Evolutionary conservation across 53 echinoderm and acorn worm species (phyloP), one percentile per base, ranked within the genome.

Genomic region (Actinopyga echinites): DNA sequence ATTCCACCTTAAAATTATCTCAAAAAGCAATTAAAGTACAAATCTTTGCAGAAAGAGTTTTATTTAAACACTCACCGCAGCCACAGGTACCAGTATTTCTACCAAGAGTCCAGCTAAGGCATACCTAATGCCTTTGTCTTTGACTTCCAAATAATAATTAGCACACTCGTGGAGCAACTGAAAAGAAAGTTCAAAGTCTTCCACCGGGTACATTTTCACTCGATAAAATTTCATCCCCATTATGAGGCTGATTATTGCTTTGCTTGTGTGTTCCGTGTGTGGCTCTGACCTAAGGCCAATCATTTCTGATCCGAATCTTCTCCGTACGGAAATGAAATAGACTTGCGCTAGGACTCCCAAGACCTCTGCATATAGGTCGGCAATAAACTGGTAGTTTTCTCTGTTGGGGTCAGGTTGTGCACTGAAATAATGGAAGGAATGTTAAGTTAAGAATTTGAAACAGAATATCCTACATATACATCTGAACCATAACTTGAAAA

Each of bases 211-310:
- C 94, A 95, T 95, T 83, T 94, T 94, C 53, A 99, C 99, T 5
- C 99, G 86, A 86, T 99, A 99, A 85, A 99, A 99, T 86, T 99
- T 99, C 83, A 99, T 87, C 29, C 99, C 97, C 97, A 95, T 95
- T 69, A 99, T 95, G n/a, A 99, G 75, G 73, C 99, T 99, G 74
- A 99, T 92, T 67, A 99, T 99, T 23, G 92, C 93, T 84, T 95
- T 91, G 57, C 91, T 90, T 32, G 94, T 95, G 69, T 95, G 90
- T 21, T 95, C 94, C 43, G 92, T 99, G 82, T 92, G 92, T 5
- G 99, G 99, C 68, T 97, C 99, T 13, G 99, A 99, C 20, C 99
- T 86, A 17, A 99, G 94, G 57, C 92, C 95, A 67, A 92, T 99
- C 75, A 99, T 89, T 69, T 99, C 94, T 2, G 90, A 88, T 31